phyloP scores from a whole-genome alignment of 2,113 vertebrate genomes.

The Rattus rattus region DNA sequence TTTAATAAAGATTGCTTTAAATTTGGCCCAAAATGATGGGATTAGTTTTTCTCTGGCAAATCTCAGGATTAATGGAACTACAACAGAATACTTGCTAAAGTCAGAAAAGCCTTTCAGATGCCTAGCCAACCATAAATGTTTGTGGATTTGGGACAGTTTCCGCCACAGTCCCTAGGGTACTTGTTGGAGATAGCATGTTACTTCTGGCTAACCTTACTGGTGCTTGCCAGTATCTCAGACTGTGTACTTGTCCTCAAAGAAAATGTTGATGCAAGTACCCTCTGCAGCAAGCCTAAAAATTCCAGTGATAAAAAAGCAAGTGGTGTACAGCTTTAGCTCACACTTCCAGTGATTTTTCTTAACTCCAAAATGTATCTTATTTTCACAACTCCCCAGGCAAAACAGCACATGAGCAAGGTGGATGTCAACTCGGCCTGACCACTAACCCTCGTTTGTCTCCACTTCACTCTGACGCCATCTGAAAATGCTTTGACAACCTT shows the following conservation, averaged over 20 bases:
- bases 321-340: neutral
- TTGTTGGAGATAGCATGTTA: neutral
- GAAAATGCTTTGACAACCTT: neutral
- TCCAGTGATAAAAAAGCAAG: neutral
- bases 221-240: neutral
- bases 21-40: no score
- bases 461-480: neutral
- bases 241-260: neutral
- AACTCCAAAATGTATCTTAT: neutral
- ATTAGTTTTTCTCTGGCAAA: no score
- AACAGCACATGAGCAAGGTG: neutral
- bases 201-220: neutral
- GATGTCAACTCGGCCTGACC: neutral
- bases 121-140: neutral
- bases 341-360: neutral
- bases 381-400: constrained; percentile 12
- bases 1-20: no score
- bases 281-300: neutral
- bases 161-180: neutral
- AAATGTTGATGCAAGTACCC: neutral
- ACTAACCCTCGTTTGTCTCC: neutral
- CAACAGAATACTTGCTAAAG: constrained; percentile 1
- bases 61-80: neutral
- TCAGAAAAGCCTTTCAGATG: neutral
- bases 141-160: neutral